These are phyloP conservation scores for Sebastes hopkinsi DNA, from an alignment of 2,797 vertebrate species.

Conservation along the genomic window DNA sequence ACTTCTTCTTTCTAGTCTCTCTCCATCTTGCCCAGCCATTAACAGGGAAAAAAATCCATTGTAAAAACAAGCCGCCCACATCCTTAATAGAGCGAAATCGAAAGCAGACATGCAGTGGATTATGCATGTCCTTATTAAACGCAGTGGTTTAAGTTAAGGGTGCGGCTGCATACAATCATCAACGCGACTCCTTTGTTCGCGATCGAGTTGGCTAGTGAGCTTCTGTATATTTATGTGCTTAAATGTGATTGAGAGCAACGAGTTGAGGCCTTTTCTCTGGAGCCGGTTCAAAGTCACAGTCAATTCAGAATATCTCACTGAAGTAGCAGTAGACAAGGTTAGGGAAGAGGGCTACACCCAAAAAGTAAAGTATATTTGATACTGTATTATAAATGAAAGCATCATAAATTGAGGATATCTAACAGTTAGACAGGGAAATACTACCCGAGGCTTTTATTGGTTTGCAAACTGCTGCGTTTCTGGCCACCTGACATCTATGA, in stretches of 20 bases:
- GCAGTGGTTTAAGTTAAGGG: conserved; percentile 41
- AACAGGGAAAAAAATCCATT: conserved; percentile 7
- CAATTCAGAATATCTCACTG: conserved; percentile 8
- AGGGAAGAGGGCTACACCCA: conserved; percentile 12
- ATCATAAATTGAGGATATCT: not conserved
- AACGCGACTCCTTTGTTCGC: conserved; percentile 46
- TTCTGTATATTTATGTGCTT: conserved; percentile 55
- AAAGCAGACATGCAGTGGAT: conserved; percentile 32
- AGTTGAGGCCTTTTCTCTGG: conserved; percentile 37
- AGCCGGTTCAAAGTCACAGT: not conserved
- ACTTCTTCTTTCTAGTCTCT: not conserved
- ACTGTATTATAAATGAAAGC: not conserved
- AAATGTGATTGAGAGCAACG: conserved; percentile 46
- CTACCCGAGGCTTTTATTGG: not conserved
- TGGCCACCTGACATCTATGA: conserved; percentile 58
- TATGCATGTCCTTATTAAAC: conserved; percentile 46
- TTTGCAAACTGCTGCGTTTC: conserved; percentile 7
- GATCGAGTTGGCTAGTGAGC: conserved; percentile 19
- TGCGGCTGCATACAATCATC: conserved; percentile 34
- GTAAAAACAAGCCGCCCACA: conserved; percentile 20
- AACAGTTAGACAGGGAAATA: not conserved
- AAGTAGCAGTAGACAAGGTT: conserved; percentile 6
- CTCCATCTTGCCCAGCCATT: not conserved
- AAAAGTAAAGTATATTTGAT: conserved; percentile 6
- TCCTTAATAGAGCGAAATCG: conserved; percentile 13